Base-by-base conservation (phyloP, 2,888 invertebrate species). In the Rosalia funebris region DNA sequence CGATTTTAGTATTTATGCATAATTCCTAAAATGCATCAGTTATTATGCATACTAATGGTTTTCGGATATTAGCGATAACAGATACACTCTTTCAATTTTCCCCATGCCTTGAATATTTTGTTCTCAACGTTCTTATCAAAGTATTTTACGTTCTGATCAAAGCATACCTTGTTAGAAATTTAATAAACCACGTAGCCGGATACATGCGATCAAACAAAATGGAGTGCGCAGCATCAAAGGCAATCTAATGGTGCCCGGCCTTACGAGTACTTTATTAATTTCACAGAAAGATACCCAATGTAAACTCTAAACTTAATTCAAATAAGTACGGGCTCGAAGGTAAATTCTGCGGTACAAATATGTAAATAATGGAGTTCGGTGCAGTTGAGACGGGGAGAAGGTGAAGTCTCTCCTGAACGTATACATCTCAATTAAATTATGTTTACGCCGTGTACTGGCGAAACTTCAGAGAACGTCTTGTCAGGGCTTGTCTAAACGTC, bases 191-290 rank as follows among this genome's bases (percentile, higher is more conserved):
- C 7, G 7, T 25, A 25, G 7, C 25, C 25, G 7, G 4, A 7
- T 25, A 25, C 4, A 25, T 7, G 3, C 7, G 3, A 25, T 7
- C 25, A 7, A 25, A 25, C 25, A 25, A 25, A 3, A 25, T 7
- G 7, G 25, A 25, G 7, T 25, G 7, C 25, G 7, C 25, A 25
- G 7, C 7, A 25, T 25, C 25, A 25, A 34, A 34, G 34, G 34
- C 11, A 34, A 34, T 34, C 10, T 34, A n/a, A 34, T 34, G 34
- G 11, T 34, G 10, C 11, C 10, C 11, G 11, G 34, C 5, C 11
- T 34, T 25, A 25, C 25, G 3, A 3, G 11, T 25, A 34, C 34
- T 42, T 20, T 42, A 42, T 19, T 42, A 42, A 42, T 19, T 42
- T 11, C 20, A 1, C 10, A 7, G 42, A 42, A 42, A 42, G 42